phyloP scores from a whole-genome alignment of 2,113 vertebrate genomes.

The Cairina moschata region DNA sequence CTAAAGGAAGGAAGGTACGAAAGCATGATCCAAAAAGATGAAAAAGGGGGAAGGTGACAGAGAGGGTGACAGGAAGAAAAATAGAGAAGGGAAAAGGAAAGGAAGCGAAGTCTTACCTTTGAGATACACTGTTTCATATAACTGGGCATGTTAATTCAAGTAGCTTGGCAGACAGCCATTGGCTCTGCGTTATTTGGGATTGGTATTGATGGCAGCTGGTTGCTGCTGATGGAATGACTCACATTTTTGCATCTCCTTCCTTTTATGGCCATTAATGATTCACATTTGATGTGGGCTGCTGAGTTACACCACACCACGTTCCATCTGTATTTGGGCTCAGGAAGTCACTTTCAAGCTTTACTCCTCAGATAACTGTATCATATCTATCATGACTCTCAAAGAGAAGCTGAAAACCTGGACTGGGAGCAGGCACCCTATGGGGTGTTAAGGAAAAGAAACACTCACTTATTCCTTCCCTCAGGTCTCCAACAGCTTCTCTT shows the following conservation, averaged over 20 bases:
- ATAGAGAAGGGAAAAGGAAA: neutral
- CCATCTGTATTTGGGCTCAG: constrained; percentile 49
- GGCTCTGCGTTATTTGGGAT: constrained; percentile 23
- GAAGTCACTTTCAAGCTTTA: constrained; percentile 24
- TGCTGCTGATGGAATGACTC: constrained; percentile 58
- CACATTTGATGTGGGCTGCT: constrained; percentile 53
- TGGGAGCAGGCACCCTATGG: neutral
- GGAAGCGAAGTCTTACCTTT: neutral
- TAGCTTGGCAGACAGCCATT: constrained; percentile 41
- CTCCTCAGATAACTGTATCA: neutral
- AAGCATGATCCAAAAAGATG: neutral
- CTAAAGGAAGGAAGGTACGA: neutral
- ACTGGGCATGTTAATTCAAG: constrained; percentile 13
- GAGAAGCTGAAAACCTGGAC: neutral
- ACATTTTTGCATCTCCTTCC: constrained; percentile 44
- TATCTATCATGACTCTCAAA: neutral
- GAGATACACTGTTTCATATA: neutral
- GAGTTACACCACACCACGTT: constrained; percentile 36
- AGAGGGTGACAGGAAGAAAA: neutral
- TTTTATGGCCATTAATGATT: constrained; percentile 60
- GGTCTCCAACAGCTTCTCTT: neutral
- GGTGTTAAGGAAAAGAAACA: neutral
- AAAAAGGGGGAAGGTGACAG: neutral
- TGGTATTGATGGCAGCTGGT: constrained; percentile 56
- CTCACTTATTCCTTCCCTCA: neutral